Base-by-base conservation (phyloP, 2,113 vertebrate genomes). In the Hoplias malabaricus region DNA sequence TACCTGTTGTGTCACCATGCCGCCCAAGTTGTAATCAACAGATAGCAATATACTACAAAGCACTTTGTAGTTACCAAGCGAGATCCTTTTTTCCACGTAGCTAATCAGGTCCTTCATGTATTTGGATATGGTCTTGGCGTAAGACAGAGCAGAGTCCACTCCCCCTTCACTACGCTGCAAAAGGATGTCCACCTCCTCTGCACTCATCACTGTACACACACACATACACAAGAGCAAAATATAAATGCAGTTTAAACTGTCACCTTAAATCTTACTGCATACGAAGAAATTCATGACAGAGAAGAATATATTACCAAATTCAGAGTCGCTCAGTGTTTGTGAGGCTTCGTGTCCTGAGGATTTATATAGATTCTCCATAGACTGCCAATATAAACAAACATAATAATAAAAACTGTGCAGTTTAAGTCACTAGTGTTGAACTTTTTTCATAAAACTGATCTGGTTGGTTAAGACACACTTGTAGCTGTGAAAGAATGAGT, bases 61-160 rank as follows among this genome's bases (percentile, higher is more conserved):
- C n/a, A n/a, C n/a, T n/a, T n/a, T n/a, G n/a, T n/a, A n/a, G n/a
- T 89, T 75, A 99, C 98, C 98, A 77, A 98, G 86, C 0, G 84
- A 53, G 0, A 83, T 94, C 63, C 95, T 92, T 84, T 94, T 98
- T 87, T 99, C 98, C 89, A 97, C 88, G 70, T 98, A 99, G 36
- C 70, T 82, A 0, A 94, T 94, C 74, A 99, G 89, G 82, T 98
- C 96, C 87, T 99, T 99, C 92, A 98, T 95, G 91, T 98, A 98
- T 81, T 96, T 99, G 82, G 96, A 94, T 84, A 98, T 94, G 79
- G 83, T 93, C 85, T 99, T 99, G 80, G 96, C 89, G 0, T 99
- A 99, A 48, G 91, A 88, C 29, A 99, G 91, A 0, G 96, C 97
- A 0, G 92, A 95, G 0, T 96, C 95, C 21, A 99, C 94, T 0